Evolutionary conservation across 2,888 invertebrate genomes (phyloP), one percentile per base, ranked within the genome.

Genomic region (Antheraea yamamai): DNA sequence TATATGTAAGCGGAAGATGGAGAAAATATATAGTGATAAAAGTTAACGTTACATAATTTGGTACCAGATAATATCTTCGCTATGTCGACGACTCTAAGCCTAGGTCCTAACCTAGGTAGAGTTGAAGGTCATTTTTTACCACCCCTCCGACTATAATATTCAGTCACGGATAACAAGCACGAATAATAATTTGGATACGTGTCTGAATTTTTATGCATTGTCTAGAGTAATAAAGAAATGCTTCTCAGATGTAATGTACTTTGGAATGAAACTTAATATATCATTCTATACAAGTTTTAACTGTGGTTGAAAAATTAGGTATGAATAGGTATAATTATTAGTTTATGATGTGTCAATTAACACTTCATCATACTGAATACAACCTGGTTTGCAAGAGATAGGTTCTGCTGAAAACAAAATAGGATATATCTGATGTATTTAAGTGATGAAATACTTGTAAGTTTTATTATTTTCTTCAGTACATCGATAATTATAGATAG

Each of bases 61-160:
- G 61, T 61, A 23, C 12, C 1, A 23, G 23, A 61, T 23, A 16
- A 66, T 16, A 66, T 30, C 12, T 16, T 66, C 26, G 26, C 20
- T 30, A 66, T 66, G 64, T 66, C 64, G 16, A 66, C 64, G 64
- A 66, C 64, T 66, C 10, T 30, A 30, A 30, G 26, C 64, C 64
- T 66, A 66, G 30, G 64, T 66, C 64, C 30, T 30, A 66, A 30
- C 64, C 26, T 16, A 66, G 23, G 23, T 23, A 61, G 61, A 66
- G 64, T 66, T 66, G 64, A 66, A 66, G 64, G 64, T 26, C 26
- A 30, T 66, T 66, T 66, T 64, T 66, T 66, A 66, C 26, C 7
- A 26, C 30, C 6, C 8, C 26, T 30, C 64, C 26, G 14, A 26
- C 16, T 66, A 30, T 66, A 66, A 66, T 66, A 66, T 30, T 30